Base-by-base conservation (phyloP, 2,888 invertebrate genomes). In the Horisme vitalbata region DNA sequence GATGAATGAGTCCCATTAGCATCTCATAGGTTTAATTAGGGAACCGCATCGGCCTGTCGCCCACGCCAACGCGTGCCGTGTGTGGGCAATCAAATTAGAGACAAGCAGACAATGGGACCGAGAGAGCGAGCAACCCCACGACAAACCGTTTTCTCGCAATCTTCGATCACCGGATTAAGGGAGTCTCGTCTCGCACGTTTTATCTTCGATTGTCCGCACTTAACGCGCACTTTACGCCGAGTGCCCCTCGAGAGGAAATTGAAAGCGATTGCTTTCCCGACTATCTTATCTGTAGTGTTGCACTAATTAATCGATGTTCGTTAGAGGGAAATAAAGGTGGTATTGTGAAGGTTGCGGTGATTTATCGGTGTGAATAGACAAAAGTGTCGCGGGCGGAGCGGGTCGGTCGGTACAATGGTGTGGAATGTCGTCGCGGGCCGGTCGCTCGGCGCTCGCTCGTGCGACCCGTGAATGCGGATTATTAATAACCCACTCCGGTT, bases 131-230 rank as follows among this genome's bases (percentile, higher is more conserved):
- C 80, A 83, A 86, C 89, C 88, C 88, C 78, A 86, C 86, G 86
- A 87, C 89, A 87, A 88, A 89, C 84, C 87, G 87, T 83, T 89
- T 89, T 82, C 85, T 83, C 81, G 86, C 88, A 89, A 89, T 89
- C 88, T 88, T 84, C 86, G 89, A 89, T 88, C 89, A 83, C 85
- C 79, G 85, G 88, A 88, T 89, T 88, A 88, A 88, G 88, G 89
- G 89, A 81, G 81, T 79, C 80, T 77, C 83, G 83, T 84, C 83
- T 86, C 84, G 85, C 84, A 86, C 87, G 84, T 86, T 87, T 89
- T 89, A 89, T 89, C 89, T 88, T 75, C 89, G 87, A 88, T 89
- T 89, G 89, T 88, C 79, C 86, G 83, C 89, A 88, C 88, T 89
- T 87, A 86, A 87, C 87, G 86, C 86, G 61, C 82, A 88, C 89